phyloP scores from a whole-genome alignment of 1,140 invertebrate genomes.

The Pseudobourletiella spinata region DNA sequence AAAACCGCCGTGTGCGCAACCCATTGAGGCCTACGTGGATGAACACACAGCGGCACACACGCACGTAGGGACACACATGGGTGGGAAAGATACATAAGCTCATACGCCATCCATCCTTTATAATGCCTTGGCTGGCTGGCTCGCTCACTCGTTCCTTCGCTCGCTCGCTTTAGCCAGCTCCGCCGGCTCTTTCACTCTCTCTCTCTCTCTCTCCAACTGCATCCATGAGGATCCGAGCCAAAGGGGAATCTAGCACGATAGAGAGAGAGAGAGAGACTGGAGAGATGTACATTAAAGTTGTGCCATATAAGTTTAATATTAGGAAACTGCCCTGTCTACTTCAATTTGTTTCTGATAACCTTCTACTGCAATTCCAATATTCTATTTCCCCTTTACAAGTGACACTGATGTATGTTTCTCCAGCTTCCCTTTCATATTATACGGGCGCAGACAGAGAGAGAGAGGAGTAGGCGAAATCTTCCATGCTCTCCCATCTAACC shows the following conservation, averaged over 20 bases:
- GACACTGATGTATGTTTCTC: slow-evolving; percentile 34
- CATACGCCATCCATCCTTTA: too few species aligned
- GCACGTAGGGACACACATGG: too few species aligned
- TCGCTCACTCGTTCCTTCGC: too few species aligned
- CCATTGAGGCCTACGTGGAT: too few species aligned
- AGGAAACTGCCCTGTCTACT: slow-evolving; percentile 29
- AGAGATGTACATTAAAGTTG: slow-evolving; percentile 26
- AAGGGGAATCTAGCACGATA: slow-evolving; percentile 19
- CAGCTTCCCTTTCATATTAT: slow-evolving; percentile 30
- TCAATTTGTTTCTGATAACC: slow-evolving; percentile 36
- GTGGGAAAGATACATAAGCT: too few species aligned
- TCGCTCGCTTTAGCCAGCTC: neutral
- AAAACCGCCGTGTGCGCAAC: too few species aligned
- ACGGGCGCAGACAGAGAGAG: slow-evolving; percentile 12
- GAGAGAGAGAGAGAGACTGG: slow-evolving; percentile 1
- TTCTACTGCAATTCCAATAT: slow-evolving; percentile 33
- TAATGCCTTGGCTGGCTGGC: too few species aligned
- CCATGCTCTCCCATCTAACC: slow-evolving; percentile 23
- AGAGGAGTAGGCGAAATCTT: slow-evolving; percentile 17
- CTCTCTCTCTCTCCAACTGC: neutral
- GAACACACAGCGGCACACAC: too few species aligned
- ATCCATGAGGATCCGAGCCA: neutral
- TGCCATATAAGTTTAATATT: slow-evolving; percentile 30
- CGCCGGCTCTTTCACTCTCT: slow-evolving; percentile 1
- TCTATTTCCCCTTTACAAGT: slow-evolving; percentile 33